phyloP scores from a whole-genome alignment of 2,797 vertebrate species.

The Chlorospingus semifuscus region DNA sequence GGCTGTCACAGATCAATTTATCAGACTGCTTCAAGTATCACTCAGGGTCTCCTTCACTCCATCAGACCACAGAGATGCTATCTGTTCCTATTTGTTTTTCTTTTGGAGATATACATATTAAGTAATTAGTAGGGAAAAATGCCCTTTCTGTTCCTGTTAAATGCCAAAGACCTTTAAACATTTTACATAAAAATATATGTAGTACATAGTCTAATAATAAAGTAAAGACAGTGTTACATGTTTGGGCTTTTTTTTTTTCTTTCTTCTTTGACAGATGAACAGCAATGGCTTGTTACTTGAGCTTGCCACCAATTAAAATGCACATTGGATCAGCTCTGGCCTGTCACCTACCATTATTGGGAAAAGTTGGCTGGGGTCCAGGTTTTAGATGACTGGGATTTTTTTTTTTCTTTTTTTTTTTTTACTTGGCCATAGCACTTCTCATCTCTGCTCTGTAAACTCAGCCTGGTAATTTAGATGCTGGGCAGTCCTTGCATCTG shows the following conservation, averaged over 20 bases:
- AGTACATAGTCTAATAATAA: neutral
- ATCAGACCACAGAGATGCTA: neutral
- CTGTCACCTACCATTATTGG: conserved; percentile 62
- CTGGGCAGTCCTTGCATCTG: neutral
- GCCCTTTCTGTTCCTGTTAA: neutral
- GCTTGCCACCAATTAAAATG: conserved; percentile 63
- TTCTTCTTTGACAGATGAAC: conserved; percentile 45
- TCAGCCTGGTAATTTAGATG: neutral
- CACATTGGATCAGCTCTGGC: conserved; percentile 48
- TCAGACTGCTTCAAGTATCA: neutral
- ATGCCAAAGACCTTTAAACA: neutral
- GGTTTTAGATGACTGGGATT: neutral
- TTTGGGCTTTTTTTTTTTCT: neutral
- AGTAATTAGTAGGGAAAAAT: neutral
- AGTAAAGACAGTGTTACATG: neutral
- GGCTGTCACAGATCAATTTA: neutral
- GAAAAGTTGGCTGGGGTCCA: conserved; percentile 40
- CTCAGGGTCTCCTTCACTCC: neutral
- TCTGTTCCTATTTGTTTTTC: neutral
- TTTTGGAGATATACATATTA: neutral
- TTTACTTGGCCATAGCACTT: neutral
- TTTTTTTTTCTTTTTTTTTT: neutral
- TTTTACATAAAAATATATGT: neutral
- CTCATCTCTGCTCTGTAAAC: neutral
- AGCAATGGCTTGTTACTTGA: conserved; percentile 51